These are phyloP conservation scores for Sebastes flavidus DNA, from an alignment of 2,797 vertebrate species.

Conservation along the genomic window DNA sequence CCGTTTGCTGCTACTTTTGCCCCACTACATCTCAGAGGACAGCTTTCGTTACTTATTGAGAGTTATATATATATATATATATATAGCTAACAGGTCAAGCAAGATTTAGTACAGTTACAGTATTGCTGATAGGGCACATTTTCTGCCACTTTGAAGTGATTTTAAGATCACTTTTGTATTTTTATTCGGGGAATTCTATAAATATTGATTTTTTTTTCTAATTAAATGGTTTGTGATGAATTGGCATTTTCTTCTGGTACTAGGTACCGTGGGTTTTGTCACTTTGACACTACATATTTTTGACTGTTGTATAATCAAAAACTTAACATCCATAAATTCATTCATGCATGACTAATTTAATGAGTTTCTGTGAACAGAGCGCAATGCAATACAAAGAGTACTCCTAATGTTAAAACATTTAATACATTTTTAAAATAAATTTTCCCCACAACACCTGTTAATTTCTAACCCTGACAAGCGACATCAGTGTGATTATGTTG, in stretches of 20 bases:
- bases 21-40: not conserved
- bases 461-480: not conserved
- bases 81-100: conserved; percentile 36
- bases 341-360: not conserved
- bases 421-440: not conserved
- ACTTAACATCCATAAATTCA: not conserved
- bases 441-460: not conserved
- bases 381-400: not conserved
- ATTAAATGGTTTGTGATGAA: not conserved
- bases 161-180: not conserved
- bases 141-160: not conserved
- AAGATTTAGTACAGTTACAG: not conserved
- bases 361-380: not conserved
- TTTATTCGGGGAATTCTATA: not conserved
- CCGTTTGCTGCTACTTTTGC: not conserved
- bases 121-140: not conserved
- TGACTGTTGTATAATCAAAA: not conserved
- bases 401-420: not conserved
- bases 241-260: not conserved
- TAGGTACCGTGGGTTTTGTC: not conserved
- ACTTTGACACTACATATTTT: not conserved
- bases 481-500: not conserved
- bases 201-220: not conserved
- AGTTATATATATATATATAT: conserved; percentile 6
- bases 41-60: too few species aligned